Base-by-base conservation (phyloP, 2,888 invertebrate genomes). In the Philopedon plagiatum region DNA sequence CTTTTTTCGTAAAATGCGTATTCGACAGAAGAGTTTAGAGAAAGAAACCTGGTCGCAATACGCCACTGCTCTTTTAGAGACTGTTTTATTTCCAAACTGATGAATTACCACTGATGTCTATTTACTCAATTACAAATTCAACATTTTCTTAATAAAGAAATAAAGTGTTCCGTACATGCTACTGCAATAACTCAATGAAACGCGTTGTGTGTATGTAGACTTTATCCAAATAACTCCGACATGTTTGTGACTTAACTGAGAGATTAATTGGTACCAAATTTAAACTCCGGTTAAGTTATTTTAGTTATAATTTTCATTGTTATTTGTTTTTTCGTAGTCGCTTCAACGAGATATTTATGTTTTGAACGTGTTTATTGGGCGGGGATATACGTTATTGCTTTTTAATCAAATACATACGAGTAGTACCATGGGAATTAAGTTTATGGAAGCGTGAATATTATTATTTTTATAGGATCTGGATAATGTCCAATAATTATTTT, bases 171-270 rank as follows among this genome's bases (percentile, higher is more conserved):
- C 23, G 19, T n/a, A 23, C 4, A 9, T 44, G 18, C 18, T 19
- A n/a, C 13, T 13, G 34, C 44, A 34, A 65, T 65, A 67, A 67
- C 51, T 67, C 49, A 67, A 60, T 29, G 29, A 37, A 39, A 49
- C 37, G 37, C 26, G 60, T n/a, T 58, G 26, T 54, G 15, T 44
- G 15, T 60, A 13, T 49, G 58, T 58, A 49, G 9, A 60, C 44
- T 21, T 70, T 41, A 70, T 51, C 69, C 39, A 70, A 70, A 70
- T 70, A 70, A 51, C 18, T 37, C 9, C n/a, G 69, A 56, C 69
- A 70, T 70, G 69, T 70, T 70, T 70, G 69, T 58, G 63, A 63
- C 69, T 37, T 63, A 70, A 44, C 60, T n/a, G 70, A 71, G 49
- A 64, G 70, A 71, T 71, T 71, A 71, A 71, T 71, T 58, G 64